Conservation (phyloP, 1,140 invertebrate species). For the Zaprionus ghesquierei region DNA sequence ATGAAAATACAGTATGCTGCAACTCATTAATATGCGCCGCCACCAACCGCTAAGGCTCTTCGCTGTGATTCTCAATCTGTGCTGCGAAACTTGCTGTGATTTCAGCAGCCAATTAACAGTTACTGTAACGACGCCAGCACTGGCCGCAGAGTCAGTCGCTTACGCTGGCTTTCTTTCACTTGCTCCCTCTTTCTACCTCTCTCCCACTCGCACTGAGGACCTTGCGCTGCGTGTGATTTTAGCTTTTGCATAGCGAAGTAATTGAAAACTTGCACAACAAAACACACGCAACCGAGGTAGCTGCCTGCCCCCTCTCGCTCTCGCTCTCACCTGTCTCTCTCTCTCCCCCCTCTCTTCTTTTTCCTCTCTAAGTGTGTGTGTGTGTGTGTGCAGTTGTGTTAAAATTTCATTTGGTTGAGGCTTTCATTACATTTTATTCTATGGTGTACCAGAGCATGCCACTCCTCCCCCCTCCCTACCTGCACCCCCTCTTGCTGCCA, state of each 20-base stretch:
- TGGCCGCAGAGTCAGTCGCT: slow-evolving; percentile 20
- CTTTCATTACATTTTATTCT: slow-evolving; percentile 68
- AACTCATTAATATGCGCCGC: no score
- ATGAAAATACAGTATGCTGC: no score
- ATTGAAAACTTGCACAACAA: slow-evolving; percentile 64
- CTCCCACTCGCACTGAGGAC: neutral
- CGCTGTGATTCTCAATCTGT: neutral
- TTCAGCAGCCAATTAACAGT: slow-evolving; percentile 58
- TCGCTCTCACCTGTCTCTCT: neutral
- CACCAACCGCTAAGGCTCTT: no score
- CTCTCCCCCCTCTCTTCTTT: neutral
- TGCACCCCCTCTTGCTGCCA: no score
- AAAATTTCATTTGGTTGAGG: slow-evolving; percentile 59
- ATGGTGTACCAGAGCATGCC: slow-evolving; percentile 23
- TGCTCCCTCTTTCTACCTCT: neutral
- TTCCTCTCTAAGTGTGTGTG: neutral
- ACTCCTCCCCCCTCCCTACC: neutral
- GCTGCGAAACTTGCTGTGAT: neutral
- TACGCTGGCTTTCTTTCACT: neutral
- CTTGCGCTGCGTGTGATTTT: slow-evolving; percentile 29
- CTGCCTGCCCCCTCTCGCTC: neutral
- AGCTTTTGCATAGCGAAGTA: slow-evolving; percentile 50
- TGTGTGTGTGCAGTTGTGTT: slow-evolving; percentile 21
- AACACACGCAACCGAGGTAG: slow-evolving; percentile 6
- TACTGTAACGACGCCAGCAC: slow-evolving; percentile 34